Base-by-base conservation (phyloP, 2,113 vertebrate species). In the Oxygymnocypris stewartii region DNA sequence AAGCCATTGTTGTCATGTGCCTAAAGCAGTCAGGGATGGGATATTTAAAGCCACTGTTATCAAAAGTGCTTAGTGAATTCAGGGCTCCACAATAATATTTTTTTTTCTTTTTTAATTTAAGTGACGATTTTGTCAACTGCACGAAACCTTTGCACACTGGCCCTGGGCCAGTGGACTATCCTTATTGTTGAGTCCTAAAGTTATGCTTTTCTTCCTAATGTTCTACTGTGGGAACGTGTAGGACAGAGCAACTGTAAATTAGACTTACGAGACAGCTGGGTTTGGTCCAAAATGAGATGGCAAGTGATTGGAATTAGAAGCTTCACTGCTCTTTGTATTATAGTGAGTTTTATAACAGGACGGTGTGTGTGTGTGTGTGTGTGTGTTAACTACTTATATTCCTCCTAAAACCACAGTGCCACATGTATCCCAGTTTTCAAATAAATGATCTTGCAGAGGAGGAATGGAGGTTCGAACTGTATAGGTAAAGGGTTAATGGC, bases 21-120 rank as follows among this genome's bases (percentile, higher is more conserved):
- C 12, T 74, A 81, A 37, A 80, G 63, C 85, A 47, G 82, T 78
- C 31, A 90, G 85, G 90, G 84, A 92, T 59, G 77, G 88, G 47
- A 84, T 54, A 13, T 28, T 31, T 67, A 40, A 59, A 40, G 69
- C 49, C 23, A 16, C 31, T 11, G 69, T 31, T 74, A 59, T 84
- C 82, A 42, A 31, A 59, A 42, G 51, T 37, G 28, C 82, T 84
- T 57, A 25, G 47, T 54, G 31, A 40, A 13, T 59, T 57, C 47
- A 40, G 20, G 31, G 54, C 78, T 42, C 78, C n/a, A 80, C 31
- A 80, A 42, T 42, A 35, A 80, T 3, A 57, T n/a, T 0, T 61
- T 40, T 80, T 14, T 80, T 35, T 28, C 18, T 78, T 78, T 77
- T 78, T 78, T 78, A 47, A 12, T 25, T 78, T 16, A 51, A 54